Base-by-base conservation (phyloP, 2,797 vertebrate genomes). In the Odontamblyopus rebecca region DNA sequence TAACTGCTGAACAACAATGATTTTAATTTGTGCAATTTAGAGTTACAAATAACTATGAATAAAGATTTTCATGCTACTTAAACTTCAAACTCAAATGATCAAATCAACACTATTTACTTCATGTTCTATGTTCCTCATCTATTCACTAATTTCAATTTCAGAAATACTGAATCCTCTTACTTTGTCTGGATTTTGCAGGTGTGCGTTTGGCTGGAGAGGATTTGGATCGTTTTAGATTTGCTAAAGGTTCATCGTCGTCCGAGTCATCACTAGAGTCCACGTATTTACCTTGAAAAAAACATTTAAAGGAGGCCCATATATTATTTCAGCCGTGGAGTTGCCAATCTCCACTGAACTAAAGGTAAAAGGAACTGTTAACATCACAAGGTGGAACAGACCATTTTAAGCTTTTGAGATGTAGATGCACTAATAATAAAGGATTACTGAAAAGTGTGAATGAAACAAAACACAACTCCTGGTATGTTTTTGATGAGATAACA, bases 201-300 rank as follows among this genome's bases (percentile, higher is more conserved):
- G 68, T 80, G 3, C 56, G 6, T 57, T 56, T 73, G 2, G 29
- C 54, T 23, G 70, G 0, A 2, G 70, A 5, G 56, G 41, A 30
- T 62, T 73, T 77, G 2, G 76, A 70, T 63, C 4, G 79, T 57
- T 67, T 82, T 15, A 66, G 5, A 7, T 35, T 32, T 3, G 54
- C 53, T 64, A 75, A 73, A 3, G 68, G 30, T n/a, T 35, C 66
- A 67, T 89, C 82, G 35, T 90, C 50, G 0, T 90, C 89, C 5
- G 88, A 91, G 76, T 73, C 73, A 15, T 30, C 59, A 18, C 15
- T 7, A 18, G 59, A 61, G 2, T 61, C 30, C 32, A 38, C 61
- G 12, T 3, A 32, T 62, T 62, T 38, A 38, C 44, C 44, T 15
- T 4, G 44, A 11, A 48, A 48, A 48, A 48, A 15, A 4, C 3